phyloP scores from a whole-genome alignment of 2,797 vertebrate genomes.

The Karalla daura region DNA sequence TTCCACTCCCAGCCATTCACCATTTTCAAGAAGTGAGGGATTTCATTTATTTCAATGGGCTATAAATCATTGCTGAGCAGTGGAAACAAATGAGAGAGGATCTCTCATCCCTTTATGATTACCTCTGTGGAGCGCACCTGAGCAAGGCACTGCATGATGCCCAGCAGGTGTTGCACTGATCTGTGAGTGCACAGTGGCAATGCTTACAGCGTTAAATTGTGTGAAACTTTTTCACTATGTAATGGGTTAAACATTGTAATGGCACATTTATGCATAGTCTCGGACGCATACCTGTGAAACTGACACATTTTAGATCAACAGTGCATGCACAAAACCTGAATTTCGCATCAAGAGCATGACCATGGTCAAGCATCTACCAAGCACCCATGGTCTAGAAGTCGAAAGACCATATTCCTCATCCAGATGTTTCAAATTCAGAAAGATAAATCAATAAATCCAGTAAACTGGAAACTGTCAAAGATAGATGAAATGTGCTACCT shows the following conservation, averaged over 20 bases:
- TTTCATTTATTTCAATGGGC: constrained; percentile 41
- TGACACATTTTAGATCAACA: too few relatives aligned
- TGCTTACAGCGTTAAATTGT: neutral
- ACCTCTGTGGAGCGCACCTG: neutral
- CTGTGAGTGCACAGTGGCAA: neutral
- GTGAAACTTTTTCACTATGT: neutral
- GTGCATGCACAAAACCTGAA: too few relatives aligned
- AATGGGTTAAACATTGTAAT: neutral
- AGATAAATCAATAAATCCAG: too few relatives aligned
- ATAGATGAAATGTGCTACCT: neutral
- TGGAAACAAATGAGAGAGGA: constrained; percentile 13
- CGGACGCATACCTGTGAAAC: too few relatives aligned
- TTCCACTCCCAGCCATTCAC: constrained; percentile 8
- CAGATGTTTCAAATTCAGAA: too few relatives aligned
- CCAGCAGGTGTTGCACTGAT: neutral
- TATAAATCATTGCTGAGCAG: constrained; percentile 41
- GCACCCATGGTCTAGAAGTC: too few relatives aligned
- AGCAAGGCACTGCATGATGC: constrained; percentile 11
- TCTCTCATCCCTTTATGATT: neutral
- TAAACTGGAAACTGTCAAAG: too few relatives aligned
- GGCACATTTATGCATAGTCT: too few relatives aligned
- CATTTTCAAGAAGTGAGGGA: constrained; percentile 4
- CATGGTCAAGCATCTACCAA: too few relatives aligned
- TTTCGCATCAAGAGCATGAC: too few relatives aligned
- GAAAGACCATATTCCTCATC: too few relatives aligned